These are phyloP conservation scores for Gisinianus flammeolus DNA, from an alignment of 2,888 invertebrate genomes.

Conservation along the genomic window DNA sequence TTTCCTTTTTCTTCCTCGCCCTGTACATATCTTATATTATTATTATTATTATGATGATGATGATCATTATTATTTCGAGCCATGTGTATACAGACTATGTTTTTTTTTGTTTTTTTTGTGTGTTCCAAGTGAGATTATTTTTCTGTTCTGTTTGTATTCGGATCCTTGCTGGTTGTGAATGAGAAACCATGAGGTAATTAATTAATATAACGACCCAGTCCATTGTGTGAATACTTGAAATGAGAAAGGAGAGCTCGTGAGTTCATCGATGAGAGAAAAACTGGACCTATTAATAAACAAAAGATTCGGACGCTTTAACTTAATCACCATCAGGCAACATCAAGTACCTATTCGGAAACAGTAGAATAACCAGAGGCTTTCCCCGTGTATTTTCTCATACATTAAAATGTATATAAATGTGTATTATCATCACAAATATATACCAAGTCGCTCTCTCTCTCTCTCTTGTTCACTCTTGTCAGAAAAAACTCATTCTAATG, in stretches of 20 bases:
- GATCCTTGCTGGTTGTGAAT: constrained; percentile 5
- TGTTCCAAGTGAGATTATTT: constrained; percentile 24
- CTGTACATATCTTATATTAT: neutral
- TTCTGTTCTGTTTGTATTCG: neutral
- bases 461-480: neutral
- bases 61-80: neutral
- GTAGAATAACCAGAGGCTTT: constrained; percentile 15
- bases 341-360: constrained; percentile 5
- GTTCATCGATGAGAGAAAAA: constrained; percentile 41
- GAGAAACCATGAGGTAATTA: constrained; percentile 44
- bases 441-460: neutral
- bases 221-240: constrained; percentile 38
- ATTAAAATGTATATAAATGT: neutral
- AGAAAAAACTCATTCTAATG: neutral
- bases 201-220: constrained; percentile 46
- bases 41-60: neutral
- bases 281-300: constrained; percentile 47
- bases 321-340: constrained; percentile 37
- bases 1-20: neutral
- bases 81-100: neutral
- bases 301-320: constrained; percentile 21
- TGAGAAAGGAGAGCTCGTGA: constrained; percentile 23
- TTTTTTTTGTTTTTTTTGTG: constrained; percentile 4
- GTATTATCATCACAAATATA: constrained; percentile 4
- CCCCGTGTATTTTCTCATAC: constrained; percentile 3